Conservation (phyloP, 2,797 vertebrate genomes). For the Silurus lanzhouensis region DNA sequence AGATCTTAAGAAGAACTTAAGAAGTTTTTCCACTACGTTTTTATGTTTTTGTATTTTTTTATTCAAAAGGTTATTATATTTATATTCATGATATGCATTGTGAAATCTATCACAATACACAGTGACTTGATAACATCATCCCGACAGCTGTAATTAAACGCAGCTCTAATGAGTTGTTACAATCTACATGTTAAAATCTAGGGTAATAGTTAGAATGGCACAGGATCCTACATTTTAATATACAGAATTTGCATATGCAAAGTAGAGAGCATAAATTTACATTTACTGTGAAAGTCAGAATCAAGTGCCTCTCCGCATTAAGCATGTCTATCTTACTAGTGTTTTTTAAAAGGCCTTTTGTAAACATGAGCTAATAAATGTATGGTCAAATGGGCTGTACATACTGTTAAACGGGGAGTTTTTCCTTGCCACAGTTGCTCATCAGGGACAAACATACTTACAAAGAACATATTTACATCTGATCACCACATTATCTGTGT, state of each 20-base stretch:
- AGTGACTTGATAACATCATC: slow-evolving; percentile 26
- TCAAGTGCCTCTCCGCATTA: slow-evolving; percentile 24
- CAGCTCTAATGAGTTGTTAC: slow-evolving; percentile 33
- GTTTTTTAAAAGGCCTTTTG: neutral
- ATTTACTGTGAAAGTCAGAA: slow-evolving; percentile 22
- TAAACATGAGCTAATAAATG: slow-evolving; percentile 23
- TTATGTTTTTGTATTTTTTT: neutral
- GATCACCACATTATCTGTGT: no score
- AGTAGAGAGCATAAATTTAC: neutral
- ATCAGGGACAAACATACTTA: no score
- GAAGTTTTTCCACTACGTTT: slow-evolving; percentile 23
- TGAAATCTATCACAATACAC: slow-evolving; percentile 27
- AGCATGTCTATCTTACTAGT: neutral
- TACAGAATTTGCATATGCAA: slow-evolving; percentile 1
- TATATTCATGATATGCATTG: slow-evolving; percentile 27
- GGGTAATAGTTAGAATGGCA: neutral
- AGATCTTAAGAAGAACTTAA: neutral
- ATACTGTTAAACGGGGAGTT: no score
- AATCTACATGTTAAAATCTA: neutral
- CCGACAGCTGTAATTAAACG: slow-evolving; percentile 47
- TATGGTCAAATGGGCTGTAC: neutral
- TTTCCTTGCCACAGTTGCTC: no score
- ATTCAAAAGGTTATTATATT: slow-evolving; percentile 28
- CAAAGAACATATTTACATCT: no score
- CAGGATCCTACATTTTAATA: neutral